Base-by-base conservation (phyloP, 2,113 vertebrate genomes). In the Anolis carolinensis region DNA sequence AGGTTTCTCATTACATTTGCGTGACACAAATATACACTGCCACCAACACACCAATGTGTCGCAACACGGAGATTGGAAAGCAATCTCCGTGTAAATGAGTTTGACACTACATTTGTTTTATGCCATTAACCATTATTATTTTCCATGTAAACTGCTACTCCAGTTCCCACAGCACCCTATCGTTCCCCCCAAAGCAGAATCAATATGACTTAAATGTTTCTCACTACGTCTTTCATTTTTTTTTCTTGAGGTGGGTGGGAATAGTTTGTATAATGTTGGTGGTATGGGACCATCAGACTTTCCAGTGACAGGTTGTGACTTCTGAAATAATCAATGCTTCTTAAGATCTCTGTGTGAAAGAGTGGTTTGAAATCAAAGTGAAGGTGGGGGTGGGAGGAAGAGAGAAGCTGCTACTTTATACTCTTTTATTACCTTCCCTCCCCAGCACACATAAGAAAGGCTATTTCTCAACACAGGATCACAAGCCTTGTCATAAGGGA, bases 321-420 rank as follows among this genome's bases (percentile, higher is more conserved):
- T 36, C 84, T 84, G 62, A 88, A 90, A 88, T 90, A 92, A 92
- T 91, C 86, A 87, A 76, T 90, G 62, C 34, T 91, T 88, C 79
- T 59, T 92, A 65, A 89, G 90, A 91, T 88, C 39, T 86, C 50
- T 85, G 20, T 72, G n/a, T 86, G 81, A 89, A 63, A 87, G 18
- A 34, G 4, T 84, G 89, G 87, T 88, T 90, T 90, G 88, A 91
- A 93, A 86, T 88, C 86, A 86, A 90, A 90, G 23, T 70, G 52
- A 55, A 52, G 85, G n/a, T n/a, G n/a, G 77, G 90, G 73, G 87
- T 67, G 89, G 83, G 2, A 81, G 39, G 73, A 84, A 34, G 82
- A 79, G 68, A 83, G 80, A 89, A 87, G 20, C 36, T 90, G 72
- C 55, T 76, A 63, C 86, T 91, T 91, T 78, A 65, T 67, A 83